phyloP scores from a whole-genome alignment of 2,797 vertebrate species.

The Champsocephalus gunnari region DNA sequence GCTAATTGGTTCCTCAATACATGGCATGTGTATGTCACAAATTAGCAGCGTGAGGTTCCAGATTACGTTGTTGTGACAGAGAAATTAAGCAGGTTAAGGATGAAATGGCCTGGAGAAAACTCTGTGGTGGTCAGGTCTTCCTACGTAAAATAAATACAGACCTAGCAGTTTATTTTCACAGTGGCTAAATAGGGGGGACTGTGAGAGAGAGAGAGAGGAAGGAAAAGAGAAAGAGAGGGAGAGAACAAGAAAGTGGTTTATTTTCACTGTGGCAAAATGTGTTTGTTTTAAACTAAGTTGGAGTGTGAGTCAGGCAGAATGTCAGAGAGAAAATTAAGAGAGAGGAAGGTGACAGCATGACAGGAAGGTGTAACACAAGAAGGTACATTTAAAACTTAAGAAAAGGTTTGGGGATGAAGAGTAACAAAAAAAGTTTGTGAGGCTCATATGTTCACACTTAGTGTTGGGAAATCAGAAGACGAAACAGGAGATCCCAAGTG shows the following conservation, averaged over 20 bases:
- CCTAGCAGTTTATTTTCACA: conserved; percentile 75
- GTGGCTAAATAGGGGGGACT: conserved; percentile 60
- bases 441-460: conserved; percentile 68
- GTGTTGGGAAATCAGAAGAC: conserved; percentile 69
- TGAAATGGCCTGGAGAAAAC: conserved; percentile 70
- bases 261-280: conserved; percentile 75
- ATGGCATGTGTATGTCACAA: conserved; percentile 26
- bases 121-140: conserved; percentile 73
- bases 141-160: conserved; percentile 81
- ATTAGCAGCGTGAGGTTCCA: conserved; percentile 54
- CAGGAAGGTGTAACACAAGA: conserved; percentile 66
- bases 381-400: conserved; percentile 51
- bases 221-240: conserved; percentile 18
- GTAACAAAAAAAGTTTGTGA: conserved; percentile 5
- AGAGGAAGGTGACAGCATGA: conserved; percentile 50
- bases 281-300: conserved; percentile 75
- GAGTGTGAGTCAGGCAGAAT: conserved; percentile 51
- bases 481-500: conserved; percentile 58
- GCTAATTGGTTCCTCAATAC: conserved; percentile 27
- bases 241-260: conserved; percentile 66
- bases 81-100: conserved; percentile 69
- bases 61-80: conserved; percentile 56
- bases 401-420: conserved; percentile 37
- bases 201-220: conserved; percentile 15
- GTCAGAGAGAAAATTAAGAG: conserved; percentile 41